Evolutionary conservation across 2,113 vertebrate genomes (phyloP).

Genomic region (Vireo altiloquus): DNA sequence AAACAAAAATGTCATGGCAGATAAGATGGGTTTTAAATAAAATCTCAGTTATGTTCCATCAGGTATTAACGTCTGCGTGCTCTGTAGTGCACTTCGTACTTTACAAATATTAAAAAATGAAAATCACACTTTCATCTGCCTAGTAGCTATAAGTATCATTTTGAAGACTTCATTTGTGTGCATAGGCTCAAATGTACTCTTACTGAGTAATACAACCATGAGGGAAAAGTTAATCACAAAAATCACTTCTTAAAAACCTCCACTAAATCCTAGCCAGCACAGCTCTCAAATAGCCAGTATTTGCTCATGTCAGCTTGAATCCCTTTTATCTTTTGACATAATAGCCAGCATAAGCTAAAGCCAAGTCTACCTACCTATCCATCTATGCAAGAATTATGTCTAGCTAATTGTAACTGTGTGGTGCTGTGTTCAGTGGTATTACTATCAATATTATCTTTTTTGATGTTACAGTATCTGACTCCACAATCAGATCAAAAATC

Average conservation of each 20-base stretch:
- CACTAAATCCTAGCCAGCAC: background rate
- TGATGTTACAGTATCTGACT: background rate
- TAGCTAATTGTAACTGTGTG: background rate
- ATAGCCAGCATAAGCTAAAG: background rate
- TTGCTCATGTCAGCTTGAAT: background rate
- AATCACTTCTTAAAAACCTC: background rate
- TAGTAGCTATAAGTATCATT: background rate
- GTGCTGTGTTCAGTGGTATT: background rate
- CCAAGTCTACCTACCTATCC: background rate
- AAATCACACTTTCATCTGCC: background rate
- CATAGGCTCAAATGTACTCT: background rate
- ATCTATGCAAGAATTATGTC: background rate
- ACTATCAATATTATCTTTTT: background rate
- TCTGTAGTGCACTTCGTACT: background rate
- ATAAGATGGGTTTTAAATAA: background rate
- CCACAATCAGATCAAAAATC: background rate
- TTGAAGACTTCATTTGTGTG: background rate
- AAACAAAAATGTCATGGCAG: background rate
- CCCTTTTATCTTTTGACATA: background rate
- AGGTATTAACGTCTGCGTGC: background rate
- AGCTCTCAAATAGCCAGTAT: background rate
- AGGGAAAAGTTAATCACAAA: background rate
- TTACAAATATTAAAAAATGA: background rate
- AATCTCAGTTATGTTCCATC: background rate
- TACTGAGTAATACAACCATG: background rate